These are phyloP conservation scores for Prionace glauca DNA, from an alignment of 2,797 vertebrate genomes.

Conservation along the genomic window DNA sequence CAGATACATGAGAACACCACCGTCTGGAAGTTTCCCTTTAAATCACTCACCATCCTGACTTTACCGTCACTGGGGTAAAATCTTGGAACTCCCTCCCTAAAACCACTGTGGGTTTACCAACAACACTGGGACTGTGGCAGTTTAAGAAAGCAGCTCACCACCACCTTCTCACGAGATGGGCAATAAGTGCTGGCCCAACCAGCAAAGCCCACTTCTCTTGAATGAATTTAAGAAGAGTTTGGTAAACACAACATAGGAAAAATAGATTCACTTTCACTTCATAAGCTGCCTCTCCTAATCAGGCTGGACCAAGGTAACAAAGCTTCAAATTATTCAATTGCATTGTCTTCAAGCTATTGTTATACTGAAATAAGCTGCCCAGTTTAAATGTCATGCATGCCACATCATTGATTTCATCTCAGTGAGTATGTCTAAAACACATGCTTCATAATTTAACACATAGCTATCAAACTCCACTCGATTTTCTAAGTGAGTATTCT, in stretches of 20 bases:
- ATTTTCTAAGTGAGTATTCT: conserved; percentile 19
- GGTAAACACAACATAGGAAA: neutral
- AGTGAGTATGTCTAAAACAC: conserved; percentile 4
- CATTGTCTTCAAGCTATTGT: neutral
- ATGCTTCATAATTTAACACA: neutral
- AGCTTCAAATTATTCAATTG: neutral
- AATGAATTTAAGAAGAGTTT: neutral
- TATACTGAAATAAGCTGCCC: neutral
- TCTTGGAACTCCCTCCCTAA: no score
- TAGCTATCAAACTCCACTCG: conserved; percentile 5
- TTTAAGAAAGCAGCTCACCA: no score
- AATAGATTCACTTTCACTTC: neutral
- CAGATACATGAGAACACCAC: no score
- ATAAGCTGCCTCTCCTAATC: neutral
- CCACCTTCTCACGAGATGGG: no score
- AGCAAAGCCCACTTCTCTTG: no score
- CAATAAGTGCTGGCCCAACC: no score
- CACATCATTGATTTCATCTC: neutral
- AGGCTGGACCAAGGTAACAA: no score
- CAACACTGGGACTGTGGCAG: no score
- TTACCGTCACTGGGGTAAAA: no score
- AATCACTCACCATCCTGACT: no score
- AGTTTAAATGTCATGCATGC: neutral
- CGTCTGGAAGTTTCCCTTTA: no score
- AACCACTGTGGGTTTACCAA: no score